These are phyloP conservation scores for Microhierax caerulescens DNA, from an alignment of 2,797 vertebrate species.

Conservation along the genomic window DNA sequence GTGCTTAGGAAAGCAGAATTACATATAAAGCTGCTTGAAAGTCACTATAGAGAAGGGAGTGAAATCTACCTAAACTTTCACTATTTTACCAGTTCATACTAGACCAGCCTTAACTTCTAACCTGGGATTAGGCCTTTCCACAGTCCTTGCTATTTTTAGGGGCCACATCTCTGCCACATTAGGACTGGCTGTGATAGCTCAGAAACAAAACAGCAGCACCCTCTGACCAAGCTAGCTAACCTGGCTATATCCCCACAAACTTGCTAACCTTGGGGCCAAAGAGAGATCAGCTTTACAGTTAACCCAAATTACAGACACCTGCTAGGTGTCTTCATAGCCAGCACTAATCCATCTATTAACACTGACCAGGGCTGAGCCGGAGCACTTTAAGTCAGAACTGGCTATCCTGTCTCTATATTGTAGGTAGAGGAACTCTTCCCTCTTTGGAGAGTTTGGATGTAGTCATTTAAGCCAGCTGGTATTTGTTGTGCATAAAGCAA, in stretches of 20 bases:
- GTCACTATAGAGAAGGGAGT: background rate
- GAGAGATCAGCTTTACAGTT: background rate
- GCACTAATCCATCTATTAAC: background rate
- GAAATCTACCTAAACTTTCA: background rate
- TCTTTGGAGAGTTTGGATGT: background rate
- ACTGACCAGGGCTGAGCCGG: rapidly evolving
- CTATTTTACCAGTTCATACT: background rate
- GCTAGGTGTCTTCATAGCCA: background rate
- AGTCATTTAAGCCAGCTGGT: background rate
- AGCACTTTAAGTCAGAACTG: background rate
- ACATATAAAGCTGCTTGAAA: background rate
- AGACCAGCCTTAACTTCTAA: background rate
- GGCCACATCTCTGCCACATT: rapidly evolving
- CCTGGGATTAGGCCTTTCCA: background rate
- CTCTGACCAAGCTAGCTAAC: rapidly evolving
- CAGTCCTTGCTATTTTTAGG: too few species aligned
- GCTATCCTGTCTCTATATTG: rapidly evolving
- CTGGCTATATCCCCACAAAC: rapidly evolving
- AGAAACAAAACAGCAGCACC: background rate
- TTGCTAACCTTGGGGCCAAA: rapidly evolving
- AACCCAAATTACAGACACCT: background rate
- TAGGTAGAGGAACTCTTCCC: background rate
- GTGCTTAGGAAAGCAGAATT: background rate
- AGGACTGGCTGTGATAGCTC: rapidly evolving
- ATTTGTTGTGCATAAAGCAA: background rate